These are phyloP conservation scores for Belonocnema kinseyi DNA, from an alignment of 1,140 invertebrate genomes.

Conservation along the genomic window DNA sequence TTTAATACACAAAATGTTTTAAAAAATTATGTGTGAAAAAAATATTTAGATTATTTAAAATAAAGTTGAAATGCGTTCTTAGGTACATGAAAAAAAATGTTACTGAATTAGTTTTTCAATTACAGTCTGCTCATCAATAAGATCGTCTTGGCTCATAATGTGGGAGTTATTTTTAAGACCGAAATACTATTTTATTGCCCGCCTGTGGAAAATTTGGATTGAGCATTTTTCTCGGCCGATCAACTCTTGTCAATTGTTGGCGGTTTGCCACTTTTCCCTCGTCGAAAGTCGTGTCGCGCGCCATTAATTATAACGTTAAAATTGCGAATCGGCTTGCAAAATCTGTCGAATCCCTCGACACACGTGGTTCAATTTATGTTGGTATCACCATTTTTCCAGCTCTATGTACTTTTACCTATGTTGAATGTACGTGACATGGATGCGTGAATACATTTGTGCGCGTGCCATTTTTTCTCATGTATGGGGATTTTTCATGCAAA, in stretches of 20 bases:
- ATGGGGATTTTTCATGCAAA: constrained; percentile 59
- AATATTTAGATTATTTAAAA: too few relatives aligned
- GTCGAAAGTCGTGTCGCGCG: constrained; percentile 37
- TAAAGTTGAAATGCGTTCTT: too few relatives aligned
- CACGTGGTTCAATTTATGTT: constrained; percentile 24
- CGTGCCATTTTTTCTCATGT: constrained; percentile 34
- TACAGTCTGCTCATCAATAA: too few relatives aligned
- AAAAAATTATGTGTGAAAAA: too few relatives aligned
- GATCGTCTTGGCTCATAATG: too few relatives aligned
- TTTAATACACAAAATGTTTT: too few relatives aligned
- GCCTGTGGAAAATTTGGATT: too few relatives aligned
- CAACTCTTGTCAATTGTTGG: constrained; percentile 6
- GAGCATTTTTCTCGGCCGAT: constrained; percentile 21
- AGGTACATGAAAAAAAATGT: too few relatives aligned
- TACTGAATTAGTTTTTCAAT: too few relatives aligned
- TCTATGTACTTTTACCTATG: not conserved
- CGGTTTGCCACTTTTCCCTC: not conserved
- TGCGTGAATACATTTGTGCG: constrained; percentile 7
- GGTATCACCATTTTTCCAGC: not conserved
- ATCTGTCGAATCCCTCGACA: constrained; percentile 58
- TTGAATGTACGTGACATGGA: not conserved
- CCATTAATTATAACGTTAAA: constrained; percentile 63
- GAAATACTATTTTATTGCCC: too few relatives aligned
- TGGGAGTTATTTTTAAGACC: too few relatives aligned
- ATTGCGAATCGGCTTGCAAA: constrained; percentile 60